Base-by-base conservation (phyloP, 2,888 invertebrate genomes). In the Clunio marinus region DNA sequence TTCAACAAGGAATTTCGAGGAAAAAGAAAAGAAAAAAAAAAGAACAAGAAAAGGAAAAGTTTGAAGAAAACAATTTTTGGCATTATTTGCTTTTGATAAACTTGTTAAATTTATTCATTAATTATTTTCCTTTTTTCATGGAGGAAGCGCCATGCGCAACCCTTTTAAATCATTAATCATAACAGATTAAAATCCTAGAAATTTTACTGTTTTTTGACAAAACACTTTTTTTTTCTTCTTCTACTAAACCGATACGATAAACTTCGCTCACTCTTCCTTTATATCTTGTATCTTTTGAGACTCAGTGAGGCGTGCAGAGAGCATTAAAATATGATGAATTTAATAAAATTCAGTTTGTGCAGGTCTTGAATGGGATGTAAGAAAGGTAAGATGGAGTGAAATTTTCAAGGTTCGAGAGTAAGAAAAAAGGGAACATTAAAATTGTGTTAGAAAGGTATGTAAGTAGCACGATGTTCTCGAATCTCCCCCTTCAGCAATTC, bases 51-150 rank as follows among this genome's bases (percentile, higher is more conserved):
- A 32, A 8, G 10, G 10, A 32, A 32, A 32, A 32, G 32, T 32
- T 32, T 32, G 32, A 41, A 15, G 10, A 41, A 41, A 41, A 41
- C 41, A 41, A 41, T 41, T 41, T 41, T n/a, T 15, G 15, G 41
- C n/a, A 5, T 32, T 35, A 59, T 59, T 59, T 59, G 32, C 32
- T 59, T 59, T 59, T 59, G 59, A 59, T 59, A 32, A 59, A 59
- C 28, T 59, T 59, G 41, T 41, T 41, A 59, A 59, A 17, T 59
- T 59, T 59, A 59, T 59, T 59, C 59, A 59, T 59, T 59, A 59
- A 59, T 59, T 59, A 59, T 59, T 59, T 57, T 41, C 59, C 28
- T 32, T 59, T 15, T 41, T 41, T n/a, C n/a, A n/a, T 3, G 41
- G 10, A 41, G 41, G 41, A 32, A n/a, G n/a, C 22, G 22, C 22